Base-by-base conservation (phyloP, 2,888 invertebrate species). In the Rotaria macrura region DNA sequence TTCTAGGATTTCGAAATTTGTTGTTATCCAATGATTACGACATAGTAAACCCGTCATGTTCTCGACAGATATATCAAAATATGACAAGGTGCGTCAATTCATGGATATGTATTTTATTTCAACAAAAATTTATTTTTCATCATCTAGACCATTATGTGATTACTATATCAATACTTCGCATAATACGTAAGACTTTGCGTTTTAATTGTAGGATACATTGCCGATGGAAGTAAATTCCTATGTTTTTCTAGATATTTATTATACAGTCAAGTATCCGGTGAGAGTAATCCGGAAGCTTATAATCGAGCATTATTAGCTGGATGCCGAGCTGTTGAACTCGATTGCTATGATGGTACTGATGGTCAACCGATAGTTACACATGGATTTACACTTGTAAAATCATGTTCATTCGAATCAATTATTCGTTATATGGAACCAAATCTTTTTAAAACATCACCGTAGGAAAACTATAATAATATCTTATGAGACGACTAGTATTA, bases 361-460 rank as follows among this genome's bases (percentile, higher is more conserved):
- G 79, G 79, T 43, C 7, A 38, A 43, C 79, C 79, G 20, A 79
- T 79, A 25, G 79, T 79, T 25, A 79, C 23, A 9, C 79, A 79
- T 79, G 79, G 43, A 43, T 34, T 14, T 40, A 79, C 79, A 40
- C 23, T 79, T n/a, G 79, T 79, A n/a, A 79, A 43, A 14, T 43
- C 79, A 79, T 79, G 79, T 79, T 79, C 43, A 43, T 79, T 79
- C 38, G 79, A 79, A 43, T 43, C 79, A 40, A 79, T 79, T n/a
- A 79, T 79, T 43, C 79, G 43, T 10, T 43, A 40, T n/a, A 79
- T 79, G 14, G 10, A 79, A n/a, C 79, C 79, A n/a, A 79, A 79
- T 43, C 79, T 79, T 43, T 79, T 40, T 23, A 79, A 79, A 79
- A 38, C 79, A 40, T 79, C 79, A 43, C 43, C 40, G 79, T 79